Percentiles rank a stretch among this genome's conserved stretches.
Conservation (phyloP, 2,113 vertebrate genomes). For the Callorhinus ursinus region DNA sequence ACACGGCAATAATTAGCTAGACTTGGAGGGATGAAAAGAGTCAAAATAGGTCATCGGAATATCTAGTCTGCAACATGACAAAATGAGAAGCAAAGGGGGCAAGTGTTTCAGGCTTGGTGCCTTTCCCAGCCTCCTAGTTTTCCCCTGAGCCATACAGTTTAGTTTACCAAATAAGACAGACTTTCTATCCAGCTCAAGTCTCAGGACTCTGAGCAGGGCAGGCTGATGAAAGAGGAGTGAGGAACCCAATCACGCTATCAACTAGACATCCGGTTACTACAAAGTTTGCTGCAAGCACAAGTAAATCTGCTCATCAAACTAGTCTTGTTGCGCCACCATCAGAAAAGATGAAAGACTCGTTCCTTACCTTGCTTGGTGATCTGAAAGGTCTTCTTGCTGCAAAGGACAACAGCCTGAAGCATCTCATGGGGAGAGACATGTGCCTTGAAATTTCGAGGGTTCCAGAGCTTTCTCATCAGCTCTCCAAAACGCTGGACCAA, state of each 20-base stretch:
- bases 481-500: constrained; percentile 98
- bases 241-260: background rate
- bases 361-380: constrained; percentile 97
- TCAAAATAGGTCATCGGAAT: background rate
- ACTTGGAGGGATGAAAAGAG: background rate
- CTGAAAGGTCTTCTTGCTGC: constrained; percentile 99
- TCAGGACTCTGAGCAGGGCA: background rate
- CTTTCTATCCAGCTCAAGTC: background rate
- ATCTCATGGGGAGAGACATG: constrained; percentile 99
- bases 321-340: background rate
- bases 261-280: background rate
- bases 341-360: background rate
- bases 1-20: background rate
- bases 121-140: background rate
- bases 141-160: background rate
- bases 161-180: background rate
- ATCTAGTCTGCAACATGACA: background rate
- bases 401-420: constrained; percentile 98
- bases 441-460: constrained; percentile 98
- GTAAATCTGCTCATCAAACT: background rate
- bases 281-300: background rate
- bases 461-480: constrained; percentile 98
- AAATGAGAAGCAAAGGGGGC: background rate
- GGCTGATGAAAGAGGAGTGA: background rate
- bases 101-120: background rate